Percentiles rank a stretch among this genome's conserved stretches.
phyloP scores from a whole-genome alignment of 2,888 invertebrate genomes.

The Philhelius pedissequus region DNA sequence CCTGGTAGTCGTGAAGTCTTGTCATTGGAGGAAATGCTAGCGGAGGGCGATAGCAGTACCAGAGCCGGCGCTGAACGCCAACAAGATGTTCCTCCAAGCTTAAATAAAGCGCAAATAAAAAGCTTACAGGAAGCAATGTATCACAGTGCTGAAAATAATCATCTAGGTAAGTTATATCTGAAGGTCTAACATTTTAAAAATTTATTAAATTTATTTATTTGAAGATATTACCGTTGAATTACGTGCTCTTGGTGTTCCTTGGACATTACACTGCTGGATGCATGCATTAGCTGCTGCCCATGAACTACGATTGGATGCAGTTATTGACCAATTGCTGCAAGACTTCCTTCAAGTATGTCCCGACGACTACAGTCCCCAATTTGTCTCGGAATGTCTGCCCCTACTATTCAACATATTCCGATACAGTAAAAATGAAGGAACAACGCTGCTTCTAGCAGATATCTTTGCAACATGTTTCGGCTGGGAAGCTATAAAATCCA shows the following conservation, averaged over 20 bases:
- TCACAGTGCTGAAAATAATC: conserved; percentile 94
- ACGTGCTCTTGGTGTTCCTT: conserved; percentile 90
- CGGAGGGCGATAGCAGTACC: conserved; percentile 84
- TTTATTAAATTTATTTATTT: conserved; percentile 7
- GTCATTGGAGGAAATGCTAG: conserved; percentile 93
- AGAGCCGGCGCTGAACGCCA: conserved; percentile 71
- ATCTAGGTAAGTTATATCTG: conserved; percentile 82
- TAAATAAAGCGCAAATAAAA: conserved; percentile 90
- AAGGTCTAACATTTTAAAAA: not conserved
- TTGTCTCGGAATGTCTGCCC: conserved; percentile 93
- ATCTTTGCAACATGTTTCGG: conserved; percentile 94
- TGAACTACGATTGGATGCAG: conserved; percentile 88
- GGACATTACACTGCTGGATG: conserved; percentile 97
- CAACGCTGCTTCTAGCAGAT: conserved; percentile 90
- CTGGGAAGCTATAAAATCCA: conserved; percentile 89
- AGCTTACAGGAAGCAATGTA: conserved; percentile 96
- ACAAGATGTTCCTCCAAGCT: conserved; percentile 77
- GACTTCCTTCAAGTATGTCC: conserved; percentile 95
- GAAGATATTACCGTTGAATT: conserved; percentile 93
- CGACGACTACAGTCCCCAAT: conserved; percentile 92
- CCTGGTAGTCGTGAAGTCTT: conserved; percentile 87
- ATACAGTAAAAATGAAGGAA: conserved; percentile 95
- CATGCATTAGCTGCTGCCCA: conserved; percentile 92
- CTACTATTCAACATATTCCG: conserved; percentile 93
- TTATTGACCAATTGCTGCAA: conserved; percentile 92